A percentile compares a stretch with the other conserved stretches of the same genome.
phyloP scores from a whole-genome alignment of 2,113 vertebrate species.

The Gopherus evgoodei region DNA sequence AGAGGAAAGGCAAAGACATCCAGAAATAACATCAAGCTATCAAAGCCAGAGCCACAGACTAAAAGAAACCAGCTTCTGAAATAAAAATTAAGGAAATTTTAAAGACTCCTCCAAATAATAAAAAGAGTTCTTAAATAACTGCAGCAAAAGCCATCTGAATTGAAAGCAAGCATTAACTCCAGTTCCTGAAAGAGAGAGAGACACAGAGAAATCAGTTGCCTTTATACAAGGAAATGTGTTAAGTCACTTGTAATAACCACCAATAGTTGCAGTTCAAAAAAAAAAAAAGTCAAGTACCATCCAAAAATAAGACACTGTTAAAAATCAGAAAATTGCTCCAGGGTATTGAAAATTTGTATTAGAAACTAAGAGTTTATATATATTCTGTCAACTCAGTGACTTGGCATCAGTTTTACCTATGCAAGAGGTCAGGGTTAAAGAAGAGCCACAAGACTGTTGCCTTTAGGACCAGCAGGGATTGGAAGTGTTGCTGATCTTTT shows the following conservation, averaged over 20 bases:
- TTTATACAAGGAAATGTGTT: conserved; percentile 49
- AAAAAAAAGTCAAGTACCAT: neutral
- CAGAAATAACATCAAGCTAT: conserved; percentile 34
- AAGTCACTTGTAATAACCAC: conserved; percentile 52
- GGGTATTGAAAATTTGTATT: conserved; percentile 12
- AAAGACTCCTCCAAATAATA: neutral
- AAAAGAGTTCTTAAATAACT: conserved; percentile 13
- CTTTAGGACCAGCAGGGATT: conserved; percentile 14
- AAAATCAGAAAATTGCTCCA: conserved; percentile 33
- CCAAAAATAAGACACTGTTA: conserved; percentile 4
- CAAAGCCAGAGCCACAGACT: neutral
- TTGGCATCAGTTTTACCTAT: conserved; percentile 28
- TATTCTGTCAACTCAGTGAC: conserved; percentile 15
- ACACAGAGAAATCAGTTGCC: neutral
- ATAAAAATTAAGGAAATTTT: neutral
- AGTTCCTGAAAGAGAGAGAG: neutral
- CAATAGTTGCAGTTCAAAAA: neutral
- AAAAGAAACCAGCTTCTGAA: conserved; percentile 52
- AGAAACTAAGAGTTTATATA: conserved; percentile 9
- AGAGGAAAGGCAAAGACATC: conserved; percentile 17
- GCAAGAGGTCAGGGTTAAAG: conserved; percentile 47
- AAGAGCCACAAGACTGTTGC: conserved; percentile 22
- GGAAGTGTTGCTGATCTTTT: conserved; percentile 33
- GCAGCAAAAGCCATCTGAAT: neutral
- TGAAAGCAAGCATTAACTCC: neutral